Conservation (phyloP, 2,113 vertebrate genomes). For the Petrocephalus zakoni region DNA sequence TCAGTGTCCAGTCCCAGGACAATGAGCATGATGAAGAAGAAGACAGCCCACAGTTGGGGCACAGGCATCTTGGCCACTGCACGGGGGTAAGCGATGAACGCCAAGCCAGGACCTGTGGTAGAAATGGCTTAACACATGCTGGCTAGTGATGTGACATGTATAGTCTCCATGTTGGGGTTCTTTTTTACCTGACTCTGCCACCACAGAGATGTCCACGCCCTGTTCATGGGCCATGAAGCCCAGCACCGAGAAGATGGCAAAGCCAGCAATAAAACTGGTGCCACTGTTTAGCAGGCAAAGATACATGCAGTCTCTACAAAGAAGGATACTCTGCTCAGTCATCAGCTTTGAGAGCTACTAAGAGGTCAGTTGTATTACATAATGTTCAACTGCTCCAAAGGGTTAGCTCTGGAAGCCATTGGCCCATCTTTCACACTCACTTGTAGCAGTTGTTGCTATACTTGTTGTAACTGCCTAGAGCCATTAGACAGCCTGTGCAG, state of each 20-base stretch:
- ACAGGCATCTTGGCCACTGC: constrained; percentile 66
- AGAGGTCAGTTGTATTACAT: background rate
- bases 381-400: background rate
- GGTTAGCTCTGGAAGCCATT: background rate
- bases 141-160: background rate
- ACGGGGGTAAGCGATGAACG: constrained; percentile 65
- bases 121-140: background rate
- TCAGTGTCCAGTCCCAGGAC: constrained; percentile 66
- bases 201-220: constrained; percentile 72
- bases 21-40: constrained; percentile 68
- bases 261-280: constrained; percentile 85
- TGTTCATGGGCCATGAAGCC: constrained; percentile 83
- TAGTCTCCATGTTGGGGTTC: background rate
- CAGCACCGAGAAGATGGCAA: constrained; percentile 86
- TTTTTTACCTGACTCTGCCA: constrained; percentile 77
- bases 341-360: background rate
- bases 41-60: constrained; percentile 66
- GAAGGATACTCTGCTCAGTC: background rate
- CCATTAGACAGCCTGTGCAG: constrained; percentile 61
- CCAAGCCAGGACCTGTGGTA: constrained; percentile 61
- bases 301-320: constrained; percentile 72
- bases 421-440: constrained; percentile 35
- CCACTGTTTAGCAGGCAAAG: constrained; percentile 84
- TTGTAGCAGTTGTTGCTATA: constrained; percentile 68
- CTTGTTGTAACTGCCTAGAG: constrained; percentile 68